These are phyloP conservation scores for Chrysotoxum bicinctum DNA, from an alignment of 2,888 invertebrate genomes.

Conservation along the genomic window DNA sequence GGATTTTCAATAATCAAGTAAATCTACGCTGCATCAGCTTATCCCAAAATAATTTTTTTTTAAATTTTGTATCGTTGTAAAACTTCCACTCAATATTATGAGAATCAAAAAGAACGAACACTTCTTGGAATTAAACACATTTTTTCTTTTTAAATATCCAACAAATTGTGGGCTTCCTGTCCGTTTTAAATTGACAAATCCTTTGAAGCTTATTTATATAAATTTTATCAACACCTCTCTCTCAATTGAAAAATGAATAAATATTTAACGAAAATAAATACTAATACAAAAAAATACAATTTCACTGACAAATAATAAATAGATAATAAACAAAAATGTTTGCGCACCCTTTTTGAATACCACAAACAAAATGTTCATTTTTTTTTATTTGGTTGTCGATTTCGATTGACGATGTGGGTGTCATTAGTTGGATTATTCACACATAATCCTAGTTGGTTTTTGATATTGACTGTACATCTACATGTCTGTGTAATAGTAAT, in stretches of 20 bases:
- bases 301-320: not conserved
- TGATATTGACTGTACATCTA: no score
- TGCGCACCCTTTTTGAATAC: constrained; percentile 57
- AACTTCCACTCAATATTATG: not conserved
- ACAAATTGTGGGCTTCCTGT: not conserved
- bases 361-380: constrained; percentile 68
- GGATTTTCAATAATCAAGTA: no score
- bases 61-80: no score
- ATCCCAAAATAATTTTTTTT: no score
- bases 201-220: not conserved
- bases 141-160: no score
- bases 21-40: no score
- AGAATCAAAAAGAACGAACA: not conserved
- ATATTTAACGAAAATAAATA: constrained; percentile 12
- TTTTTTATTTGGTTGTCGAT: not conserved
- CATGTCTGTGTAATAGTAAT: no score
- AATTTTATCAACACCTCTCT: constrained; percentile 13
- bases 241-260: not conserved
- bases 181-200: not conserved
- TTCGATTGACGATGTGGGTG: constrained; percentile 11
- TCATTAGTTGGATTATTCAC: constrained; percentile 11
- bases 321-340: constrained; percentile 1
- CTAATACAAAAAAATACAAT: not conserved
- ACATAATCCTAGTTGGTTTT: not conserved
- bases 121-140: not conserved